These are phyloP conservation scores for Neoitamus cyanurus DNA, from an alignment of 2,888 invertebrate species.

Conservation along the genomic window DNA sequence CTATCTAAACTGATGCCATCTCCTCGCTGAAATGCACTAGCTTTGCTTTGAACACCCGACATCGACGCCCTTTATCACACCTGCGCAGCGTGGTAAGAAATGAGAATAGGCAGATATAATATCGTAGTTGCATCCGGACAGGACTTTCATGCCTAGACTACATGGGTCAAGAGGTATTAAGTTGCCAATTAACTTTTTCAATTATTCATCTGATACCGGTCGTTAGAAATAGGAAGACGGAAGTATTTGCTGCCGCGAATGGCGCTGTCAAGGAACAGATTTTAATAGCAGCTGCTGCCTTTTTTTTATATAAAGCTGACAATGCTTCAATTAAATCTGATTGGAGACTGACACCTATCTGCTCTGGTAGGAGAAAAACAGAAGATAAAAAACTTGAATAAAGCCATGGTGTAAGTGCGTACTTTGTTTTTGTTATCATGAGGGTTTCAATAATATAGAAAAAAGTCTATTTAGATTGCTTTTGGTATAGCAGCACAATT, in stretches of 20 bases:
- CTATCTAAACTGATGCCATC: background rate
- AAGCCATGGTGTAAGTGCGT: no score
- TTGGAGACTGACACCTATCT: background rate
- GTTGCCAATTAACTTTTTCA: background rate
- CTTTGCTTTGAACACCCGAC: background rate
- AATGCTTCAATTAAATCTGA: background rate
- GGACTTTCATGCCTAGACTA: background rate
- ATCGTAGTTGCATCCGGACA: background rate
- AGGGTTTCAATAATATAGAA: no score
- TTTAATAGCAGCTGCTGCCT: background rate
- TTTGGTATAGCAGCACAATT: no score
- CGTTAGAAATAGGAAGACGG: slow-evolving; percentile 5
- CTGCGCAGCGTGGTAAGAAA: background rate
- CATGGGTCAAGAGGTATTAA: background rate
- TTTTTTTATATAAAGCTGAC: background rate
- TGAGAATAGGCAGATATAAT: no score
- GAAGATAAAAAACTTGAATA: no score
- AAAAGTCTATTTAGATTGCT: no score
- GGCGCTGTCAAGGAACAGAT: background rate
- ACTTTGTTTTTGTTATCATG: no score
- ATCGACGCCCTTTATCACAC: background rate
- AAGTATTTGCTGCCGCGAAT: background rate
- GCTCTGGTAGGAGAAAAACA: background rate
- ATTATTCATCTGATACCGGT: background rate
- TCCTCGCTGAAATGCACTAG: background rate